Evolutionary conservation across 2,888 invertebrate genomes (phyloP), one percentile per base, ranked within the genome.

Genomic region (Lydus trimaculatus): DNA sequence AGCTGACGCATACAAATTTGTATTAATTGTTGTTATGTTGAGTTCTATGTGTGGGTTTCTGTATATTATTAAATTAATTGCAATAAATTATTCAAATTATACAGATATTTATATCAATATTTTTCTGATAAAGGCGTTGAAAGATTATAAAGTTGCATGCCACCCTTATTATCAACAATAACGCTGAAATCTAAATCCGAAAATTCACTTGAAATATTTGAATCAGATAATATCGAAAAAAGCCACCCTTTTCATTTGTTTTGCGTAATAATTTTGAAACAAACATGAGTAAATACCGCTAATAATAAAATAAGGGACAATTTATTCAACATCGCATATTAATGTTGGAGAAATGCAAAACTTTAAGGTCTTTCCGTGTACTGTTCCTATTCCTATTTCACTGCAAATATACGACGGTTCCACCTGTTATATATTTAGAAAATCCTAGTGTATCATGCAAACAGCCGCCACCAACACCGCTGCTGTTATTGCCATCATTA

Each of bases 391-490:
- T 48, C 20, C 20, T 48, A 75, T 70, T 70, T 70, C 69, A 76
- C 62, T 70, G 62, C 28, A 63, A 72, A 72, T 68, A 63, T 67
- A 69, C 61, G 58, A 31, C 48, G 20, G 43, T 69, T 70, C 72
- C 73, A 74, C 78, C 78, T 78, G 76, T 76, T 75, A 70, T 76
- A 78, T 77, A 80, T 80, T 80, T 80, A 80, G 80, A 80, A 48
- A 79, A 80, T 80, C 77, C 77, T 77, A 73, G 76, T 73, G 67
- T 74, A 72, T 75, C 76, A 73, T 76, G 75, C 74, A 69, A 75
- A 71, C 71, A 65, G 66, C 69, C 48, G 63, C 60, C 73, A 74
- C 76, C 43, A 11, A 1, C 39, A 39, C 13, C 13, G 39, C 11
- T 17, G 17, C 17, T 7, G 43, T 43, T 5, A 15, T n/a, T 7